Conservation (phyloP, 1,140 invertebrate genomes). For the Archegozetes longisetosus region DNA sequence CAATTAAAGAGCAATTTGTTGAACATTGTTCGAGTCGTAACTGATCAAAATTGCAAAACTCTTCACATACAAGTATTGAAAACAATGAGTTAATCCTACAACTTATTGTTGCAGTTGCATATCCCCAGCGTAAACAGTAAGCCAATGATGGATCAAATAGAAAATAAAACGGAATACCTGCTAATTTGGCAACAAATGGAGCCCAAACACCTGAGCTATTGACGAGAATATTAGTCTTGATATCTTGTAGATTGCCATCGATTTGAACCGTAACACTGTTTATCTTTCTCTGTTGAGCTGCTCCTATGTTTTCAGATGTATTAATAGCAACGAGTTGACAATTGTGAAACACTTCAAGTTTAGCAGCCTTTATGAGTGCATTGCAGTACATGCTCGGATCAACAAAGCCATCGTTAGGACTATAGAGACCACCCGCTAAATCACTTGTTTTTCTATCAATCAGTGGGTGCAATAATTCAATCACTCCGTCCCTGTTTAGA, state of each 20-base stretch:
- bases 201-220: constrained; percentile 51
- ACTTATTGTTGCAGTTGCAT: no score
- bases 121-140: no score
- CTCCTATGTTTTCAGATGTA: background rate
- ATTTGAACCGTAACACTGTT: background rate
- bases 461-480: constrained; percentile 51
- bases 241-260: background rate
- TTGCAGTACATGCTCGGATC: constrained; percentile 63
- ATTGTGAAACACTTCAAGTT: background rate
- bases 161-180: no score
- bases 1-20: no score
- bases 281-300: background rate
- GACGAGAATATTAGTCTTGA: constrained; percentile 2
- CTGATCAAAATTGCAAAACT: no score
- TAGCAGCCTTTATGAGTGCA: constrained; percentile 49
- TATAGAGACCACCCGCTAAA: constrained; percentile 56
- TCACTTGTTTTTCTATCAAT: constrained; percentile 43
- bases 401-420: constrained; percentile 55
- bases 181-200: constrained; percentile 47
- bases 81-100: no score
- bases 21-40: no score
- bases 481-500: constrained; percentile 49
- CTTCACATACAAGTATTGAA: no score
- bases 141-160: no score
- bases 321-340: background rate